Base-by-base conservation (phyloP, 2,888 invertebrate genomes). In the Troglohyphantes excavatus region DNA sequence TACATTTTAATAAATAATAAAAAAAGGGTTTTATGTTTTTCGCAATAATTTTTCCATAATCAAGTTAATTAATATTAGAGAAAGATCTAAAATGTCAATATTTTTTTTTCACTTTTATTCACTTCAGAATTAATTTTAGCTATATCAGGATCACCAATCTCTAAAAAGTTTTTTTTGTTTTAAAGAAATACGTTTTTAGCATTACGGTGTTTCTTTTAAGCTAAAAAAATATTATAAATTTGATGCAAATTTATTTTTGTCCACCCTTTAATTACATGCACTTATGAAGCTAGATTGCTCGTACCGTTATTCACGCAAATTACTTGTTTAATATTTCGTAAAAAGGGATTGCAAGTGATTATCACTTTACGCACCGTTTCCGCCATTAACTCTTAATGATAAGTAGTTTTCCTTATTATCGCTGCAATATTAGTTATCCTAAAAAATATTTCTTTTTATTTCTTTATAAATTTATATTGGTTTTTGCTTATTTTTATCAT, bases 281-380 rank as follows among this genome's bases (percentile, higher is more conserved):
- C 23, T 61, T 61, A 61, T 33, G 27, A 76, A 19, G 59, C 61
- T 3, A 19, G 33, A 76, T 61, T 6, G 27, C 39, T 61, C 29
- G 9, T 21, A 13, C 29, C 11, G 29, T 61, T 33, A 76, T 61
- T 29, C 33, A 61, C 61, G 29, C 29, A 76, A 39, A 61, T 76
- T 29, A 33, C 61, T 61, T 59, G 61, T 13, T 61, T 23, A 72
- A 72, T 26, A 43, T 72, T 61, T 11, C 61, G 29, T 29, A 13
- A 39, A 76, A 59, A 2, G 5, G 75, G 27, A 9, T 27, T 33
- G 53, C n/a, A 76, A 11, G 61, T 21, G 59, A 76, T 76, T 76
- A 76, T 76, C 33, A 61, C 39, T 76, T 76, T 33, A 29, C 27
- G 29, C 26, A 26, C n/a, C 65, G 21, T n/a, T 65, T 65, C 27